Conservation (phyloP, 2,113 vertebrate genomes). For the Varanus komodoensis region DNA sequence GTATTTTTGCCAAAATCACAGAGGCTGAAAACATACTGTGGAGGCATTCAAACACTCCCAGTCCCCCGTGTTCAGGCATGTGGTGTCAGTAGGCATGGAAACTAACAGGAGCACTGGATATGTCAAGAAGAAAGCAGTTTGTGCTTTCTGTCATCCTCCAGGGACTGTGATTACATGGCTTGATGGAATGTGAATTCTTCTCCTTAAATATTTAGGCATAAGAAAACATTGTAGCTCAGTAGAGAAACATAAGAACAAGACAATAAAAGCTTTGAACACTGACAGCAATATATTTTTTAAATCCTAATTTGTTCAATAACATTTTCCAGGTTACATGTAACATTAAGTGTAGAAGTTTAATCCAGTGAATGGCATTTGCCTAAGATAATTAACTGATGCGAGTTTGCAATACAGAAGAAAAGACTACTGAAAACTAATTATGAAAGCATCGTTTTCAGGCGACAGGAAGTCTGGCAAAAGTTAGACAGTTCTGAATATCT, state of each 20-base stretch:
- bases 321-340: background rate
- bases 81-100: background rate
- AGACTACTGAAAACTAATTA: constrained; percentile 13
- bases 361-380: background rate
- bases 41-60: background rate
- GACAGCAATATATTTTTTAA: background rate
- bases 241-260: background rate
- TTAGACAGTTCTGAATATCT: constrained; percentile 8
- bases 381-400: background rate
- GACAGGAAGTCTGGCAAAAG: constrained; percentile 26
- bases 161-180: background rate
- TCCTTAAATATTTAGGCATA: background rate
- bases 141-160: rapidly evolving
- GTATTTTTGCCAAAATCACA: background rate
- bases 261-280: background rate
- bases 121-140: background rate
- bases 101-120: background rate
- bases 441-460: background rate
- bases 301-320: constrained; percentile 21
- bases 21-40: background rate
- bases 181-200: background rate
- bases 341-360: background rate
- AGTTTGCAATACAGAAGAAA: background rate
- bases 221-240: background rate
- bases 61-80: background rate